Base-by-base conservation (phyloP, 2,113 vertebrate genomes). In the Acrocephalus arundinaceus region DNA sequence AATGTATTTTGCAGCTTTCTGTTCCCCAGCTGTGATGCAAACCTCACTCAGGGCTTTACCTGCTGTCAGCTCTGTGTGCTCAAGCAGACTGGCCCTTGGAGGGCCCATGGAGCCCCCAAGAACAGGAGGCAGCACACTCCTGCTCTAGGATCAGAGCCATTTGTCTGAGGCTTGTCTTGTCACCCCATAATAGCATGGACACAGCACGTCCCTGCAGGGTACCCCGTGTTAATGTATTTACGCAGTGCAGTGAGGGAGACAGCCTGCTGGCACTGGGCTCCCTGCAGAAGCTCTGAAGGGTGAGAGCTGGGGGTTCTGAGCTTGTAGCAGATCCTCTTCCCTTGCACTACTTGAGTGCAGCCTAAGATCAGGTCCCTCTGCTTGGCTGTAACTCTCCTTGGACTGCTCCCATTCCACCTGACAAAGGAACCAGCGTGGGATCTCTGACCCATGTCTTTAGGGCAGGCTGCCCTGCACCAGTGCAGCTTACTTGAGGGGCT, bases 261-360 rank as follows among this genome's bases (percentile, higher is more conserved):
- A 61, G 52, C 67, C 37, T 62, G 52, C 37, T 78, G 49, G 35
- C 63, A 51, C 37, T 73, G 85, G 48, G 39, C 52, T 94, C 57
- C 67, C 33, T 39, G 68, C 37, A 25, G 70, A 48, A 87, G 28
- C 88, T 86, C 71, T 4, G 10, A 73, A 55, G 41, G 52, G 20
- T 61, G 48, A 75, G 37, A 58, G 31, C 80, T 77, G 52, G 21
- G 35, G 67, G 51, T 73, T 63, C 75, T 46, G 70, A 31, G 57
- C 41, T 84, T 4, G 0, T 66, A 67, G 81, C 75, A 85, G 46
- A 52, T 87, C 16, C 66, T 67, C 39, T 76, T 80, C 67, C 33
- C 7, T 78, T 2, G 0, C 1, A 1, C 18, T 90, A 7, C 18
- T 12, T 22, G 45, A 19, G 13, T 48, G 33, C 4, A 9, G 59